Percentiles rank a stretch among this genome's conserved stretches.
Conservation (phyloP, 2,888 invertebrate genomes). For the Agrypnus murinus region DNA sequence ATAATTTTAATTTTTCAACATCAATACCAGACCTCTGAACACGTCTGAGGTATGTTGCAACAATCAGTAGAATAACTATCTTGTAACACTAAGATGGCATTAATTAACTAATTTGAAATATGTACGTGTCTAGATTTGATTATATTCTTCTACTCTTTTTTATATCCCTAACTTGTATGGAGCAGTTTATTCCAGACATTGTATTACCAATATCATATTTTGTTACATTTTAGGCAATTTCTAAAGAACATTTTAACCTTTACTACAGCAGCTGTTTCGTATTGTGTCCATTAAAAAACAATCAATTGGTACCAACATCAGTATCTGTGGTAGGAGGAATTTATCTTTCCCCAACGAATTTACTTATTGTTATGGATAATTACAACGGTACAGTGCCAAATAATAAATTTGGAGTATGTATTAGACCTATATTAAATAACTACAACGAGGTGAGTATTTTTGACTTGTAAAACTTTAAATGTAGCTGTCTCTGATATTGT, state of each 20-base stretch:
- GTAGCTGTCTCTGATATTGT: too few relatives aligned
- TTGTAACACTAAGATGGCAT: too few relatives aligned
- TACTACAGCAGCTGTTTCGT: constrained; percentile 94
- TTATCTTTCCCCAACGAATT: constrained; percentile 78
- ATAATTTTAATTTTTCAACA: too few relatives aligned
- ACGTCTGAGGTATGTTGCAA: too few relatives aligned
- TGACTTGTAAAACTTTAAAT: too few relatives aligned
- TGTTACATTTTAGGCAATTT: constrained; percentile 77
- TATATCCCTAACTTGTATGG: too few relatives aligned
- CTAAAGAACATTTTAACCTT: constrained; percentile 95
- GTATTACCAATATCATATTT: not conserved
- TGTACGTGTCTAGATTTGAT: too few relatives aligned
- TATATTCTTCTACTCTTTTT: too few relatives aligned
- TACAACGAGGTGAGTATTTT: constrained; percentile 82
- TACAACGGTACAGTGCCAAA: constrained; percentile 73
- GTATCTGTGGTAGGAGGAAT: constrained; percentile 81
- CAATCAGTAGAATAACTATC: too few relatives aligned
- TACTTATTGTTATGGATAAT: constrained; percentile 78
- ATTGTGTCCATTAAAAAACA: constrained; percentile 82
- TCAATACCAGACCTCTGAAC: too few relatives aligned
- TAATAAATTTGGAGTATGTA: constrained; percentile 82
- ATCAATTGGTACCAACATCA: constrained; percentile 77
- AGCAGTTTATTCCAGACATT: too few relatives aligned
- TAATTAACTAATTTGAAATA: too few relatives aligned
- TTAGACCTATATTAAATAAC: constrained; percentile 92